Evolutionary conservation across 2,797 vertebrate species (phyloP).

Genomic region (Emys orbicularis): DNA sequence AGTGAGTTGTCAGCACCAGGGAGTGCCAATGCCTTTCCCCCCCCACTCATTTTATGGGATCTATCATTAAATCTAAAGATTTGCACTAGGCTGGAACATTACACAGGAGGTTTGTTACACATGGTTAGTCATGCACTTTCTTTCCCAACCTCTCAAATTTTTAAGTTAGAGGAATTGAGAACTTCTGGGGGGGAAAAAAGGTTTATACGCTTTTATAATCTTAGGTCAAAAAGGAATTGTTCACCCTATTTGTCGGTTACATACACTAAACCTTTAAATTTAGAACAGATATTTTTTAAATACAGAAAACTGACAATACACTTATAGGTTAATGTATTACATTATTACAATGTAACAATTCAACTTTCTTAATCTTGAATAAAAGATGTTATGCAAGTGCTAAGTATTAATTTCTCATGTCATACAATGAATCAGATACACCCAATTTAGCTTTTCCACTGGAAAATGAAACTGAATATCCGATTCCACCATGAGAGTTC

Average conservation of each 20-base stretch:
- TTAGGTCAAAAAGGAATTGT: neutral
- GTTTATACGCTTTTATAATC: neutral
- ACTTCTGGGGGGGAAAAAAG: neutral
- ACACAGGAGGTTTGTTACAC: neutral
- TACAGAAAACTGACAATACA: neutral
- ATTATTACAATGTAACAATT: neutral
- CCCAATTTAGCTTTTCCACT: neutral
- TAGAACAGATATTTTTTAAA: neutral
- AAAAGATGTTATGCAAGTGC: neutral
- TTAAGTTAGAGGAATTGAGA: neutral
- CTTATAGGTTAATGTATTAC: neutral
- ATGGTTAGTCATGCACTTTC: neutral
- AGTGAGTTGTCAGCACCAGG: rapidly evolving
- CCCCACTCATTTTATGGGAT: rapidly evolving
- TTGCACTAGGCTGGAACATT: neutral
- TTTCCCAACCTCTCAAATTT: neutral
- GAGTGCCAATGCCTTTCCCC: neutral
- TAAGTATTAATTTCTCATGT: neutral
- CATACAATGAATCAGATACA: neutral
- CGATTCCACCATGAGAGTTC: neutral
- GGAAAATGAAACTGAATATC: neutral
- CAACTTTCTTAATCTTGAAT: neutral
- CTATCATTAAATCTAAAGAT: neutral
- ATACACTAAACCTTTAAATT: rapidly evolving
- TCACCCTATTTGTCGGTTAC: neutral